These are phyloP conservation scores for Brenthis daphne DNA, from an alignment of 2,888 invertebrate genomes.

Conservation along the genomic window DNA sequence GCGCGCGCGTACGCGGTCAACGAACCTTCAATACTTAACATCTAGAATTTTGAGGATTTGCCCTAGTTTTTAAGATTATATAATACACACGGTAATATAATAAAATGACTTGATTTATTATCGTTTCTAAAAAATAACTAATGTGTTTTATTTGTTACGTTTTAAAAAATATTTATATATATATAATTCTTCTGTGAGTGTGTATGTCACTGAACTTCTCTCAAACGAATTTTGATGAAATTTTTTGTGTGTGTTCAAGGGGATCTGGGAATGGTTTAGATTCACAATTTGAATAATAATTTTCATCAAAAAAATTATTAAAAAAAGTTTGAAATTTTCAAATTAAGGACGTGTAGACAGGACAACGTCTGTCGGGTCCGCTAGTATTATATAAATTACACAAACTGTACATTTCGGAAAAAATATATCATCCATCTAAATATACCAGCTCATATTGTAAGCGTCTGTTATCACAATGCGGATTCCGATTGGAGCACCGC, in stretches of 20 bases:
- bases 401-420: not conserved
- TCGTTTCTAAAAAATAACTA: not conserved
- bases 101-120: not conserved
- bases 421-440: constrained; percentile 15
- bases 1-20: constrained; percentile 66
- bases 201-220: no score
- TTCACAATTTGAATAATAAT: no score
- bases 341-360: no score
- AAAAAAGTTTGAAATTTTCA: no score
- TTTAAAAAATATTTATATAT: no score
- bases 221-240: no score
- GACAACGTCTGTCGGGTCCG: no score
- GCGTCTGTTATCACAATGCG: constrained; percentile 44
- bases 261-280: no score
- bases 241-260: no score
- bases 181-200: no score
- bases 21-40: constrained; percentile 69
- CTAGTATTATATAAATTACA: not conserved
- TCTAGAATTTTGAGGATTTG: constrained; percentile 72
- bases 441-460: constrained; percentile 23
- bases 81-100: constrained; percentile 31
- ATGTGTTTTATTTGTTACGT: no score
- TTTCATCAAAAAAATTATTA: no score
- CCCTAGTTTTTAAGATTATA: constrained; percentile 57
- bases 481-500: constrained; percentile 45